phyloP scores from a whole-genome alignment of 2,797 vertebrate species.

The Distichodus sexfasciatus region DNA sequence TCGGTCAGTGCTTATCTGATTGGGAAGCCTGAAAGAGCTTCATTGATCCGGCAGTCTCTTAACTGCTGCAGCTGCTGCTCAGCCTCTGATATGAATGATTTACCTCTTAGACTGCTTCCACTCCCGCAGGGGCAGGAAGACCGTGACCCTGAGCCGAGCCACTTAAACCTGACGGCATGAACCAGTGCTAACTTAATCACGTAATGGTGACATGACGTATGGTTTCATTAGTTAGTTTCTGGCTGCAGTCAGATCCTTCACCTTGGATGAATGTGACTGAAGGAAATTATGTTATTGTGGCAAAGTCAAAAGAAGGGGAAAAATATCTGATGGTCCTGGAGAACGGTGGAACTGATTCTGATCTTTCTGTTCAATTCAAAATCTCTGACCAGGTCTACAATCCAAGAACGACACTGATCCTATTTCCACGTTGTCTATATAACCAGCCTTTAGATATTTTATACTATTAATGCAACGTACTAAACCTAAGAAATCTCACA shows the following conservation, averaged over 20 bases:
- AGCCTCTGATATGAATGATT: slow-evolving; percentile 43
- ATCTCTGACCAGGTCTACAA: too few species aligned
- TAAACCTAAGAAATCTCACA: neutral
- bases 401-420: too few species aligned
- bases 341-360: too few species aligned
- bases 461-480: too few species aligned
- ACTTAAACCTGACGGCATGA: neutral
- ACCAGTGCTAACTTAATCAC: neutral
- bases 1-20: slow-evolving; percentile 52
- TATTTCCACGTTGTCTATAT: too few species aligned
- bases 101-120: slow-evolving; percentile 43
- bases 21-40: slow-evolving; percentile 38
- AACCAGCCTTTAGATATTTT: too few species aligned
- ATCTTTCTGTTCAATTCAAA: too few species aligned
- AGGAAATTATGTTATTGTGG: too few species aligned
- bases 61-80: slow-evolving; percentile 24
- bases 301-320: too few species aligned
- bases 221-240: neutral
- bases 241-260: too few species aligned
- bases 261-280: too few species aligned
- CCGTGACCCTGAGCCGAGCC: neutral
- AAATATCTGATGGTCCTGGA: too few species aligned
- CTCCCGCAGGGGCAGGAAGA: slow-evolving; percentile 7
- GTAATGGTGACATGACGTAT: neutral
- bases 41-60: slow-evolving; percentile 51